phyloP scores from a whole-genome alignment of 2,888 invertebrate genomes.

The Tyria jacobaeae region DNA sequence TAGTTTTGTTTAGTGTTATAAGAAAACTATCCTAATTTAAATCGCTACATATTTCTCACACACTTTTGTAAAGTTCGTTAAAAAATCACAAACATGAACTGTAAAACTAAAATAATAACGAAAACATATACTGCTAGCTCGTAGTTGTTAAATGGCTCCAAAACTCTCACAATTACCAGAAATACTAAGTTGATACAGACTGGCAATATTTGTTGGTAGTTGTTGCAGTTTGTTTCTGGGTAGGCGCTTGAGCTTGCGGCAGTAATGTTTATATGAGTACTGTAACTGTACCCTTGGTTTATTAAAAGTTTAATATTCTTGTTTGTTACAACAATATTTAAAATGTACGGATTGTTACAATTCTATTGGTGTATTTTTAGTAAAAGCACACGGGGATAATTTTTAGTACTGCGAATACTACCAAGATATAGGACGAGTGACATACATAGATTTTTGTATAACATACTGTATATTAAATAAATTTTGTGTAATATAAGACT shows the following conservation, averaged over 20 bases:
- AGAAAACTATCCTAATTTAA: neutral
- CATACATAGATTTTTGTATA: too few relatives aligned
- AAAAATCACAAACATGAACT: neutral
- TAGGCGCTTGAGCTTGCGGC: conserved; percentile 31
- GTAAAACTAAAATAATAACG: neutral
- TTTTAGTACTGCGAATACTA: too few relatives aligned
- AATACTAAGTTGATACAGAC: conserved; percentile 20
- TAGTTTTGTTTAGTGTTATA: neutral
- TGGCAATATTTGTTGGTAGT: conserved; percentile 33
- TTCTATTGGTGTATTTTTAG: neutral
- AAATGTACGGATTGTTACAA: neutral
- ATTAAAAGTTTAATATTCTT: neutral
- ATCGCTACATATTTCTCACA: neutral
- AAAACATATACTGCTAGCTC: conserved; percentile 11
- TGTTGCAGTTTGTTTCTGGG: conserved; percentile 33
- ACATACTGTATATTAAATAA: too few relatives aligned
- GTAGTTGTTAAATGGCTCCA: conserved; percentile 17
- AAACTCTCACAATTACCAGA: conserved; percentile 12
- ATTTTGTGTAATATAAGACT: too few relatives aligned
- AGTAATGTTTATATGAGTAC: conserved; percentile 8
- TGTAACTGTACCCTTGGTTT: too few relatives aligned
- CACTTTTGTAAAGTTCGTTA: neutral
- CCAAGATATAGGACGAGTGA: too few relatives aligned
- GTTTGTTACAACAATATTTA: neutral
- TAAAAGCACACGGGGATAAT: too few relatives aligned